Conservation (phyloP, 2,888 invertebrate genomes). For the Sympetrum striolatum region DNA sequence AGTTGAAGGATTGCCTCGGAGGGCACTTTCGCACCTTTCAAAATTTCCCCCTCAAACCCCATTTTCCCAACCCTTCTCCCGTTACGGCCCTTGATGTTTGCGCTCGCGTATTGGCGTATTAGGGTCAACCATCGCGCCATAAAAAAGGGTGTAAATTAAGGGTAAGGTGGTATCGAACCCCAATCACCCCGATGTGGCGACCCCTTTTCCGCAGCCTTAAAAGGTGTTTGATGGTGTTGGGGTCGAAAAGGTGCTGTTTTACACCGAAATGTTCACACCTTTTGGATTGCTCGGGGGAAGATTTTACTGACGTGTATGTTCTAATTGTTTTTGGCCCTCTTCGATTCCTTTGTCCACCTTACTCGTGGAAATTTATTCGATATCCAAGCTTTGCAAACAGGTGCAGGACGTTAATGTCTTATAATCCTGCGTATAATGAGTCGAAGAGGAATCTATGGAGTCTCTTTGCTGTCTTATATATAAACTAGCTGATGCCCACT, state of each 20-base stretch:
- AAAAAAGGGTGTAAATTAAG: neutral
- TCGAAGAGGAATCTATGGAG: too few species aligned
- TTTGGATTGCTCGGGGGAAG: too few species aligned
- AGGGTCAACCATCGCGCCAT: neutral
- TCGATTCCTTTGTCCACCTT: too few species aligned
- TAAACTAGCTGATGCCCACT: too few species aligned
- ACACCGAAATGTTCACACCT: neutral
- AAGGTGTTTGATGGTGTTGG: neutral
- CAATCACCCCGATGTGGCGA: neutral
- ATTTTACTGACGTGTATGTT: too few species aligned
- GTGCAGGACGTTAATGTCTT: too few species aligned
- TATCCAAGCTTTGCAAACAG: too few species aligned
- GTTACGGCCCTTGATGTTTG: neutral
- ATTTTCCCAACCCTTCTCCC: neutral
- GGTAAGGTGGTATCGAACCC: neutral
- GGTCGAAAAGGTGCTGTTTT: neutral
- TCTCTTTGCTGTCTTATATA: too few species aligned
- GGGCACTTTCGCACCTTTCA: slow-evolving; percentile 28
- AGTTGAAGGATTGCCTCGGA: neutral
- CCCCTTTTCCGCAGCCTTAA: neutral
- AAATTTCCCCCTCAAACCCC: neutral
- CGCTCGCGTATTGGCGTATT: neutral
- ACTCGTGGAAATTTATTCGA: too few species aligned
- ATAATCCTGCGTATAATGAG: too few species aligned
- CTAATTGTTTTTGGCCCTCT: too few species aligned